These are phyloP conservation scores for Sympetrum striolatum DNA, from an alignment of 2,888 invertebrate genomes.

Conservation along the genomic window DNA sequence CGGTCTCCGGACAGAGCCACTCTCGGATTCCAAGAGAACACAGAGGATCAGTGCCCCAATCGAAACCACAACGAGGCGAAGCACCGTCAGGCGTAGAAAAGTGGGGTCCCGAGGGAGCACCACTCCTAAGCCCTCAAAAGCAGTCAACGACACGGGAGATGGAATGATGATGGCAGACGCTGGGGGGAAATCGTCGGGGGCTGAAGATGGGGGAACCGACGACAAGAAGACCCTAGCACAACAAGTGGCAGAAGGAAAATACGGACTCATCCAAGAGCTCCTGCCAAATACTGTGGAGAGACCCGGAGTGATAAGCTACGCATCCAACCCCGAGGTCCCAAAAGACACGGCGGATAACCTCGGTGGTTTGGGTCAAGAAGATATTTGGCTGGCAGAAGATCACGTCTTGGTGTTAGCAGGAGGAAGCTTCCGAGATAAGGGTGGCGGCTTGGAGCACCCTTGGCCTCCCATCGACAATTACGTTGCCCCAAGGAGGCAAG, in stretches of 20 bases:
- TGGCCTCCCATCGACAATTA: constrained; percentile 89
- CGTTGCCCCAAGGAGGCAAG: constrained; percentile 81
- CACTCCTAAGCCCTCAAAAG: constrained; percentile 49
- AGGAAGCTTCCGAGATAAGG: constrained; percentile 67
- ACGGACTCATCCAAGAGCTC: constrained; percentile 86
- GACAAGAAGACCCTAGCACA: constrained; percentile 86
- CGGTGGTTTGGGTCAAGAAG: constrained; percentile 82
- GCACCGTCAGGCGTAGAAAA: constrained; percentile 55
- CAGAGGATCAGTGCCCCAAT: background rate
- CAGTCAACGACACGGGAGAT: constrained; percentile 62
- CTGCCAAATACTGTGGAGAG: constrained; percentile 74
- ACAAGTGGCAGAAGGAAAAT: constrained; percentile 89
- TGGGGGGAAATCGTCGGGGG: constrained; percentile 61
- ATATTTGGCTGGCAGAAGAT: constrained; percentile 90
- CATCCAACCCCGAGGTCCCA: constrained; percentile 79
- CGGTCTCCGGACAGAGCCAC: background rate
- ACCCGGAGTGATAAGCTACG: constrained; percentile 84
- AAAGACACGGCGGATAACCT: constrained; percentile 80
- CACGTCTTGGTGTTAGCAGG: constrained; percentile 84
- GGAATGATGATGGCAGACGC: constrained; percentile 74
- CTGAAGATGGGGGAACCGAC: constrained; percentile 58
- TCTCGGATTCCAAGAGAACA: background rate
- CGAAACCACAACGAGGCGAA: constrained; percentile 62
- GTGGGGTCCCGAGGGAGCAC: constrained; percentile 1
- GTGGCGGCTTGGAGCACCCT: constrained; percentile 55